These are phyloP conservation scores for Peucedramus taeniatus DNA, from an alignment of 2,113 vertebrate genomes.

Conservation along the genomic window DNA sequence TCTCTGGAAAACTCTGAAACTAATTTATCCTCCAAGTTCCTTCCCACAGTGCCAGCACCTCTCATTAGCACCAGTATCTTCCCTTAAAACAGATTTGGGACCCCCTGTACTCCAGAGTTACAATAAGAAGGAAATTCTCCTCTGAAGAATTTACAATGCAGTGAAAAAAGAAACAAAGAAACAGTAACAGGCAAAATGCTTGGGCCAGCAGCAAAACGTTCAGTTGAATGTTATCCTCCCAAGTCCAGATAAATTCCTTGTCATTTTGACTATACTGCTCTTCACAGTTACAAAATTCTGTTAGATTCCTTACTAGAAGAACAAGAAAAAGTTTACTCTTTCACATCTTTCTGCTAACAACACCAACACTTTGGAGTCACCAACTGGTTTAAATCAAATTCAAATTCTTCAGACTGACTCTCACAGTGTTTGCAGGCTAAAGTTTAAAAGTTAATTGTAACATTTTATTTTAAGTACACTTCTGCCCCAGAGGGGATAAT, in stretches of 20 bases:
- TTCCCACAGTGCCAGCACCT: neutral
- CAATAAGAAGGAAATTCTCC: neutral
- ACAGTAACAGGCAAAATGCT: neutral
- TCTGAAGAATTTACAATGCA: neutral
- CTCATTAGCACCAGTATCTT: neutral
- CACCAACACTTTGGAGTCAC: neutral
- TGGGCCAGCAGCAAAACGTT: neutral
- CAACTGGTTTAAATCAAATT: neutral
- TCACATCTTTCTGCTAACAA: neutral
- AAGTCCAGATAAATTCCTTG: neutral
- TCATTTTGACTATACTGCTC: neutral
- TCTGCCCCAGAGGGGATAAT: neutral
- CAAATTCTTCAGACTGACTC: neutral
- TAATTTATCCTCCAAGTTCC: neutral
- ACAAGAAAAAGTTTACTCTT: neutral
- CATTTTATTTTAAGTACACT: neutral
- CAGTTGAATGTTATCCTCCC: neutral
- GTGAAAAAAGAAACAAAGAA: neutral
- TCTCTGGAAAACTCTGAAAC: neutral
- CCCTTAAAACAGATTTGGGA: neutral
- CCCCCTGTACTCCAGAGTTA: neutral
- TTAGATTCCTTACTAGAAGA: neutral
- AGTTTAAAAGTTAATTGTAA: neutral
- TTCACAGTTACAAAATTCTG: neutral
- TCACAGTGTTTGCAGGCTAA: neutral